Conservation (phyloP, 2,113 vertebrate genomes). For the Balaeniceps rex region DNA sequence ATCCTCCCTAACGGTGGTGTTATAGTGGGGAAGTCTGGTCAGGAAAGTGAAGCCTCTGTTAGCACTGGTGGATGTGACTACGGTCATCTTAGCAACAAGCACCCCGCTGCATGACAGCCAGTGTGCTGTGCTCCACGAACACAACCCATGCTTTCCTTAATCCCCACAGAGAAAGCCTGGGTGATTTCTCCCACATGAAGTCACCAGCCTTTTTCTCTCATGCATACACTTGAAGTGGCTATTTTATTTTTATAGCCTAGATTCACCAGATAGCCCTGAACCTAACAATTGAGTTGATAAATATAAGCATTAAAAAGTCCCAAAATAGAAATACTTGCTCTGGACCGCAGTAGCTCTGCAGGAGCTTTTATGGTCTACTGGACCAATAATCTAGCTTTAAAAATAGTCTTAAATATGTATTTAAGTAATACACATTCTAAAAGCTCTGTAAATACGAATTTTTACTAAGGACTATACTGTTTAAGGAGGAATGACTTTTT, state of each 20-base stretch:
- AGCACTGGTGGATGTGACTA: background rate
- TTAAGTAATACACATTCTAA: constrained; percentile 41
- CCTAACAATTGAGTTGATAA: constrained; percentile 13
- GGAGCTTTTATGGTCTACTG: constrained; percentile 43
- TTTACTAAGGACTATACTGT: background rate
- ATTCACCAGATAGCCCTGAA: background rate
- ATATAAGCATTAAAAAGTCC: constrained; percentile 21
- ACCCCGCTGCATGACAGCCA: background rate
- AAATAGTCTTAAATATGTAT: constrained; percentile 42
- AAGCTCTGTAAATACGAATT: constrained; percentile 45
- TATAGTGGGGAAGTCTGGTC: background rate
- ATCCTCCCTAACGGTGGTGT: background rate
- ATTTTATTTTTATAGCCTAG: background rate
- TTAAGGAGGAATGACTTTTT: background rate
- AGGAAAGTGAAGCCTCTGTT: background rate
- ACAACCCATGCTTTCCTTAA: too few relatives aligned
- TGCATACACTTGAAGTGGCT: background rate
- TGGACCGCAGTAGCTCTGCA: background rate
- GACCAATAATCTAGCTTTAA: constrained; percentile 54
- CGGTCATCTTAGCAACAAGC: background rate
- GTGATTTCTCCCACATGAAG: background rate
- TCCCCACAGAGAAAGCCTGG: background rate
- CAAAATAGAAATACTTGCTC: background rate
- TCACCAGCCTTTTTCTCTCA: background rate
- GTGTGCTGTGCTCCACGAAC: background rate